phyloP scores from a whole-genome alignment of 2,797 vertebrate genomes.

The Scomberomorus guttatus region DNA sequence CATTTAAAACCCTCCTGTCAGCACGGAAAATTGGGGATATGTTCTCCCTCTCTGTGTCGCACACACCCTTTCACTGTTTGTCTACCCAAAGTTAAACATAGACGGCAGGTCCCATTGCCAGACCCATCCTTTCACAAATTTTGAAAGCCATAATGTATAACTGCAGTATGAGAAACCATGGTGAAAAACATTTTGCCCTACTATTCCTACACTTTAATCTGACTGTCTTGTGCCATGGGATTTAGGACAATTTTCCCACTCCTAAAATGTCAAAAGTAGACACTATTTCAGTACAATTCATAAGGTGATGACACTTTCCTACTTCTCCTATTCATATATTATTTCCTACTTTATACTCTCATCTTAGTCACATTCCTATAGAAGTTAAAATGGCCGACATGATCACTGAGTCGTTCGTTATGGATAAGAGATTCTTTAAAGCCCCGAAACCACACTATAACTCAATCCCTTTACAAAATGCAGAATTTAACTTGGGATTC shows the following conservation, averaged over 20 bases:
- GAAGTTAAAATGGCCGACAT: conserved; percentile 37
- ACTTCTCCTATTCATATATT: conserved; percentile 19
- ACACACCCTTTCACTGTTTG: neutral
- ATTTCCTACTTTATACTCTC: conserved; percentile 28
- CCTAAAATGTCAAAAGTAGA: conserved; percentile 20
- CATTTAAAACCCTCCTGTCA: neutral
- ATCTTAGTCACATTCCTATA: conserved; percentile 37
- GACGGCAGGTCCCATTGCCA: conserved; percentile 19
- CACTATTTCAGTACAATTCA: conserved; percentile 6
- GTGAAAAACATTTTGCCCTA: conserved; percentile 19
- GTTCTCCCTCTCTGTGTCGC: too few relatives aligned
- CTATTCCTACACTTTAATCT: conserved; percentile 27
- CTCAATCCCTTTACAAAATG: conserved; percentile 50
- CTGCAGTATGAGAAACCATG: conserved; percentile 15
- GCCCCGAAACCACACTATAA: conserved; percentile 33
- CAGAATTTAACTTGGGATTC: conserved; percentile 52
- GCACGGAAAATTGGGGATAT: neutral
- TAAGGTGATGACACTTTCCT: conserved; percentile 33
- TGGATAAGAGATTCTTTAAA: conserved; percentile 43
- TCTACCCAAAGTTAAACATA: conserved; percentile 23
- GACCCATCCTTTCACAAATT: conserved; percentile 21
- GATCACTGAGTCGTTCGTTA: conserved; percentile 30
- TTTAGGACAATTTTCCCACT: neutral
- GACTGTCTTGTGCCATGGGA: conserved; percentile 8
- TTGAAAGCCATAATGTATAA: conserved; percentile 34